Conservation (phyloP, 2,113 vertebrate genomes). For the Ammodramus savannarum region DNA sequence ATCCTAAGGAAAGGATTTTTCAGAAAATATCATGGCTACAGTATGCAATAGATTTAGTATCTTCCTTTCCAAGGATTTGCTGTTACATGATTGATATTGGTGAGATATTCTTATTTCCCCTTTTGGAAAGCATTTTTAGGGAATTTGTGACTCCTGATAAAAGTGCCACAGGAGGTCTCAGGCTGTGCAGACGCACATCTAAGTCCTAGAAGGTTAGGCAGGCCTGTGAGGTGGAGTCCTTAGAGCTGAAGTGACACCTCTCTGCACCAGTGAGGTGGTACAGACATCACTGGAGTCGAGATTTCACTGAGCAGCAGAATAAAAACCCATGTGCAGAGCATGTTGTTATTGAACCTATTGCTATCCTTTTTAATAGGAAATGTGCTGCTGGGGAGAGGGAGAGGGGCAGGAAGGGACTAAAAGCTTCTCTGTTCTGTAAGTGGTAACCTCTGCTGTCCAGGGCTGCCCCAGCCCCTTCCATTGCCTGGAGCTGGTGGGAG, state of each 20-base stretch:
- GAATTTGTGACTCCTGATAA: not conserved
- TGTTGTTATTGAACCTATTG: not conserved
- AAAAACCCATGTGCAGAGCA: not conserved
- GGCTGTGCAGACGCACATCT: accelerated
- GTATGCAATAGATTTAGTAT: not conserved
- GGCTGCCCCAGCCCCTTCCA: not conserved
- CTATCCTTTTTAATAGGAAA: not conserved
- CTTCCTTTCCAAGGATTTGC: not conserved
- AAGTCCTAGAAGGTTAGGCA: not conserved
- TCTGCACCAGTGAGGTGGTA: not conserved
- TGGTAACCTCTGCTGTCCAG: not conserved
- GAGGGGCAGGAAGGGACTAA: not conserved
- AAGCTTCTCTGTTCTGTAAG: not conserved
- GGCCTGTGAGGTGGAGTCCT: not conserved
- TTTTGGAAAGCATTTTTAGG: not conserved
- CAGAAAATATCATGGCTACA: too few relatives aligned
- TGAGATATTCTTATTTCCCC: not conserved
- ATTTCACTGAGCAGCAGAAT: not conserved
- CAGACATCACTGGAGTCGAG: accelerated
- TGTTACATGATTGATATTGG: not conserved
- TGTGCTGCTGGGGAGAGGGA: not conserved
- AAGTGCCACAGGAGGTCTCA: not conserved
- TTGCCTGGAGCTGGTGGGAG: not conserved
- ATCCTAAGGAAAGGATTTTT: too few relatives aligned
- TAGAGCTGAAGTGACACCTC: not conserved